Conservation (phyloP, 2,888 invertebrate genomes). For the Spodoptera littoralis region DNA sequence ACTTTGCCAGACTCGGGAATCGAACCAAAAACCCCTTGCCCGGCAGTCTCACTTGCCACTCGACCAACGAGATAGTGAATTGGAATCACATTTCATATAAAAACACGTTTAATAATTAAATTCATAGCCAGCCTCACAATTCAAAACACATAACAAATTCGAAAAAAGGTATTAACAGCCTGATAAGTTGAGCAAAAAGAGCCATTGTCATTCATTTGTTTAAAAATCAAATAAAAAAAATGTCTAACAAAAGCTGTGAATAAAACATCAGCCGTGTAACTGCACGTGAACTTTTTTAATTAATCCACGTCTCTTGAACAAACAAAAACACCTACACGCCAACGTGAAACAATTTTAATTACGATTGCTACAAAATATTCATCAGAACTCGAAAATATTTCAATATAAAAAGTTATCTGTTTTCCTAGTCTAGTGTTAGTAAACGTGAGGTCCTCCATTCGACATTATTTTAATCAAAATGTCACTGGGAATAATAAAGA, state of each 20-base stretch:
- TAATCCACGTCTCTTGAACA: slow-evolving; percentile 34
- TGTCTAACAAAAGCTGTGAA: slow-evolving; percentile 36
- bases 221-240: slow-evolving; percentile 42
- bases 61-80: no score
- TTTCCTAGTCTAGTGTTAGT: no score
- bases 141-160: slow-evolving; percentile 5
- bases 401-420: slow-evolving; percentile 4
- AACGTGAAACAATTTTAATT: slow-evolving; percentile 51
- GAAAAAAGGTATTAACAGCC: slow-evolving; percentile 15
- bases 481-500: no score
- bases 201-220: slow-evolving; percentile 17
- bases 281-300: slow-evolving; percentile 53
- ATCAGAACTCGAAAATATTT: slow-evolving; percentile 31
- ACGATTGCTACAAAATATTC: slow-evolving; percentile 31
- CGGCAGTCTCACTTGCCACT: no score
- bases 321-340: slow-evolving; percentile 41
- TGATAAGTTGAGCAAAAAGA: slow-evolving; percentile 26
- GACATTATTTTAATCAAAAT: no score
- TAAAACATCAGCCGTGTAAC: slow-evolving; percentile 47
- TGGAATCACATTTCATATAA: no score
- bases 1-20: no score
- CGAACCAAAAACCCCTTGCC: no score
- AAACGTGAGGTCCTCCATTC: no score
- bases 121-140: slow-evolving; percentile 1
- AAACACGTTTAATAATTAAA: neutral